Percentiles rank a stretch among this genome's conserved stretches.
Conservation (phyloP, 2,797 vertebrate species). For the Cuculus canorus region DNA sequence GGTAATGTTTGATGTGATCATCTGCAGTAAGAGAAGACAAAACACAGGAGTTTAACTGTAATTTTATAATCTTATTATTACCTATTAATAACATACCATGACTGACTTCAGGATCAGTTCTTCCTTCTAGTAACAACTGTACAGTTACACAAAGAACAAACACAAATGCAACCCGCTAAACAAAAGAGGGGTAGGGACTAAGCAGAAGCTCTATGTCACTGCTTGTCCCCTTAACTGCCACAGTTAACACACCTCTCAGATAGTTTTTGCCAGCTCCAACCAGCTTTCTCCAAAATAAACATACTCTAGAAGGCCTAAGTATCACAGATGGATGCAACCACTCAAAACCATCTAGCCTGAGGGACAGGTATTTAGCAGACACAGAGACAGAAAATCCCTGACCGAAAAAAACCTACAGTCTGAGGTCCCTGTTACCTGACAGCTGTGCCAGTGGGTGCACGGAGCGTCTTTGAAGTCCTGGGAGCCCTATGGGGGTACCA, state of each 20-base stretch:
- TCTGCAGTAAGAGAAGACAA: neutral
- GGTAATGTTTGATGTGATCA: neutral
- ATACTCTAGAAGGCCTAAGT: neutral
- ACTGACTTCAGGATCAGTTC: neutral
- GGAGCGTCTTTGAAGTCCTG: neutral
- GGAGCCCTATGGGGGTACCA: neutral
- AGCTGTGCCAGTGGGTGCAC: fast-evolving
- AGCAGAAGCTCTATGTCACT: neutral
- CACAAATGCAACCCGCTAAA: neutral
- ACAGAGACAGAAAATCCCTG: neutral
- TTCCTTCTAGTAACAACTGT: neutral
- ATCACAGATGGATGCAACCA: neutral
- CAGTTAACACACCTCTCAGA: neutral
- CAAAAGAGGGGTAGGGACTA: neutral
- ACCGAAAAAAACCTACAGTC: neutral
- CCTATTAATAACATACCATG: neutral
- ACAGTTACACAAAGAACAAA: neutral
- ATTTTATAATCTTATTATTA: neutral
- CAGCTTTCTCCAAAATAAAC: neutral
- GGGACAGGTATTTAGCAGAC: neutral
- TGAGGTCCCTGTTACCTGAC: neutral
- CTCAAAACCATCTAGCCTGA: neutral
- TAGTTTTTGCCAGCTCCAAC: neutral
- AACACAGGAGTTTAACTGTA: neutral
- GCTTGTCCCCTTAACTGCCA: neutral